Percentiles rank a stretch among this genome's conserved stretches.
phyloP scores from a whole-genome alignment of 2,888 invertebrate species.

The Chymomyza fuscimana region DNA sequence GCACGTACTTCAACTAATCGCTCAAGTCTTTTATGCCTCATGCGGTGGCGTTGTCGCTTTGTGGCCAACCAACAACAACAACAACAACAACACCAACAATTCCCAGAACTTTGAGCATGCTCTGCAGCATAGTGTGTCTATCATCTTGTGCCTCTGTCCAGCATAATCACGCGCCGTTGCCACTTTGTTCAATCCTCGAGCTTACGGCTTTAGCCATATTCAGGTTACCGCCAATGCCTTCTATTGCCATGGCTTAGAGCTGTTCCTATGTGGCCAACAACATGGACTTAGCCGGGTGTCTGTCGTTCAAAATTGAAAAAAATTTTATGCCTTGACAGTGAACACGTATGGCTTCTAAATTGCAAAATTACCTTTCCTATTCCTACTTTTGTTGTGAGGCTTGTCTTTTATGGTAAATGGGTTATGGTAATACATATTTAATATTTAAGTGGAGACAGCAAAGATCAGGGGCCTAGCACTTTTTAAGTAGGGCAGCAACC shows the following conservation, averaged over 20 bases:
- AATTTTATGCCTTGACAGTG: slow-evolving; percentile 34
- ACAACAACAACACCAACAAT: background rate
- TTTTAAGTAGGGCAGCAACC: background rate
- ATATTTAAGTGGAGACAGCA: slow-evolving; percentile 20
- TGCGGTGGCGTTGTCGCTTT: slow-evolving; percentile 19
- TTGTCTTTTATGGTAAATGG: background rate
- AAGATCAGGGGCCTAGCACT: background rate
- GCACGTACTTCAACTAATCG: slow-evolving; percentile 73
- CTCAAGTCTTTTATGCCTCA: slow-evolving; percentile 71
- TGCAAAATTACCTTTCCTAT: slow-evolving; percentile 43
- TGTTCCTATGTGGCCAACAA: background rate
- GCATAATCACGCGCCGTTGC: slow-evolving; percentile 58
- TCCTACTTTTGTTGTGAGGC: background rate
- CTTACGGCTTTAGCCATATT: slow-evolving; percentile 44
- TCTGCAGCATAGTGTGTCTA: background rate
- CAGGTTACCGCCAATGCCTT: slow-evolving; percentile 6
- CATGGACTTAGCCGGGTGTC: background rate
- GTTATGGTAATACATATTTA: slow-evolving; percentile 25
- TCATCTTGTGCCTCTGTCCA: slow-evolving; percentile 16
- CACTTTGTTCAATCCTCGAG: slow-evolving; percentile 66
- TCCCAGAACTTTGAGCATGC: background rate
- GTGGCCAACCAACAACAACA: slow-evolving; percentile 51
- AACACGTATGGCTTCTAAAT: slow-evolving; percentile 55
- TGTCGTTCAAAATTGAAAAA: slow-evolving; percentile 60
- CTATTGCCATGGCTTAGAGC: background rate